phyloP scores from a whole-genome alignment of 2,113 vertebrate genomes.

The Corythaeola cristata region DNA sequence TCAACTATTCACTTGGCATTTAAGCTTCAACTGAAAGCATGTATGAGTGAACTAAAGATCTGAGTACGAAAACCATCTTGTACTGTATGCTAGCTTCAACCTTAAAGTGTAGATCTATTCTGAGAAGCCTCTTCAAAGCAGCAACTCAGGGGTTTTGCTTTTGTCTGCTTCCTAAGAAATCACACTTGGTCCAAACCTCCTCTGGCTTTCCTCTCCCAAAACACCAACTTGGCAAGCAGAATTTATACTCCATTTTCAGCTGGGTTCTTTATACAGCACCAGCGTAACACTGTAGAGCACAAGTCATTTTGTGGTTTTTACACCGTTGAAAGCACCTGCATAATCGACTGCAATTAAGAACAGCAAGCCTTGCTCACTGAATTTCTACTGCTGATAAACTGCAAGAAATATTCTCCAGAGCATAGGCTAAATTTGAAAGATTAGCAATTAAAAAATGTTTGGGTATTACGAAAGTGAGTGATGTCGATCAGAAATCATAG shows the following conservation, averaged over 20 bases:
- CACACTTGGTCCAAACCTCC: background rate
- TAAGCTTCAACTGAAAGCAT: slow-evolving; percentile 60
- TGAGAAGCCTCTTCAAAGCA: background rate
- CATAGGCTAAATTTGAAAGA: background rate
- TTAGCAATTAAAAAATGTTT: background rate
- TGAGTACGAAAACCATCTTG: background rate
- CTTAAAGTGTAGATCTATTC: background rate
- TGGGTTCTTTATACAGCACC: background rate
- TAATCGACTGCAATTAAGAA: background rate
- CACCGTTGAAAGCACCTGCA: background rate
- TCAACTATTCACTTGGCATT: slow-evolving; percentile 36
- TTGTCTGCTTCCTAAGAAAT: background rate
- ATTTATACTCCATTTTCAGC: background rate
- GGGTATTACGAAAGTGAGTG: background rate
- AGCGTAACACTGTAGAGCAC: background rate
- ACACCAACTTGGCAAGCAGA: background rate
- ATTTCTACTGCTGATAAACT: background rate
- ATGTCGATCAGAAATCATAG: background rate
- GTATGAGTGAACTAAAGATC: background rate
- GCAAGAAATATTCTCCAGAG: background rate
- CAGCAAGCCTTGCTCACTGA: background rate
- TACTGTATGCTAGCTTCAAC: background rate
- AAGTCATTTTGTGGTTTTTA: background rate
- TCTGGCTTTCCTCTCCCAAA: background rate
- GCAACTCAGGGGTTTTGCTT: background rate